Evolutionary conservation across 2,113 vertebrate genomes (phyloP).

Genomic region (Pachycephala philippinensis): DNA sequence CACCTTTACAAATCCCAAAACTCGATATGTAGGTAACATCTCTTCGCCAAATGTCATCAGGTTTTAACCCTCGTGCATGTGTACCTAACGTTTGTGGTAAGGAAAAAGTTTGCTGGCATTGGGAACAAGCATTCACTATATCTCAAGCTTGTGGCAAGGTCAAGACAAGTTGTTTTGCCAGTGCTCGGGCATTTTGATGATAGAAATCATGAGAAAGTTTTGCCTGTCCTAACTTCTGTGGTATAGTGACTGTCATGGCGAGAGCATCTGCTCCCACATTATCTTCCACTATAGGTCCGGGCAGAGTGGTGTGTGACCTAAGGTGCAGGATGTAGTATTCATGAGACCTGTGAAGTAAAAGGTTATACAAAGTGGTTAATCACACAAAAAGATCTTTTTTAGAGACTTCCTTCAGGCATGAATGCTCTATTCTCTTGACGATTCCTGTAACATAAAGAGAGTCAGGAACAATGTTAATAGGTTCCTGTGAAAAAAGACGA

Average conservation of each 20-base stretch:
- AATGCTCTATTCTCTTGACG: background rate
- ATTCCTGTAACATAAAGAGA: background rate
- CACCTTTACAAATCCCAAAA: background rate
- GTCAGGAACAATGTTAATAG: background rate
- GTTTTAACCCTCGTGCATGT: background rate
- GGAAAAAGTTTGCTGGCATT: background rate
- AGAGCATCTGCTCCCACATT: background rate
- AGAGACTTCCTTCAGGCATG: background rate
- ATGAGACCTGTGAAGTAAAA: background rate
- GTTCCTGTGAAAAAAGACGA: background rate
- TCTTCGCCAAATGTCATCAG: background rate
- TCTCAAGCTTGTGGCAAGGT: background rate
- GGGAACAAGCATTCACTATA: background rate
- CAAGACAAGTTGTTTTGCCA: background rate
- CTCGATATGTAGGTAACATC: background rate
- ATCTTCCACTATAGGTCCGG: background rate
- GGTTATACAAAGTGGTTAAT: background rate
- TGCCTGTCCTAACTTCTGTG: background rate
- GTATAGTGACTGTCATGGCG: background rate
- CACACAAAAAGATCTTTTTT: background rate
- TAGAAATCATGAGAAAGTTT: background rate
- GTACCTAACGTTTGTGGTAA: background rate
- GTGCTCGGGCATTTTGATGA: background rate
- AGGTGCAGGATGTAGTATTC: background rate
- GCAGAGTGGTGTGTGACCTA: background rate